These are phyloP conservation scores for Eulithis testata DNA, from an alignment of 2,888 invertebrate species.

Conservation along the genomic window DNA sequence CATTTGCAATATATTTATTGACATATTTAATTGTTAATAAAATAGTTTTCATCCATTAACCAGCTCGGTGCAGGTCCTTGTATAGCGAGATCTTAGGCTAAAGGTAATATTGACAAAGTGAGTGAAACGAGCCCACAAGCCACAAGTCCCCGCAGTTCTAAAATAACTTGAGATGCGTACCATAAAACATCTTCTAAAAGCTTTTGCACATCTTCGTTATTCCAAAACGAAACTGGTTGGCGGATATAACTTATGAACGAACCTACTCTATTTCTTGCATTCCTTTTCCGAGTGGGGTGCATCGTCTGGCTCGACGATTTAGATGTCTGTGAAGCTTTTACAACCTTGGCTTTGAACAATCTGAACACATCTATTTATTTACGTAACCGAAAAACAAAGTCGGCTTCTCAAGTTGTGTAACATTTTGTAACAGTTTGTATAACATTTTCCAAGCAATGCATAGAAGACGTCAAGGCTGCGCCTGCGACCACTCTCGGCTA, in stretches of 20 bases:
- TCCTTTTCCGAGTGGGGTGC: constrained; percentile 31
- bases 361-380: constrained; percentile 48
- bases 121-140: constrained; percentile 10
- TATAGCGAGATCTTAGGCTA: too few relatives aligned
- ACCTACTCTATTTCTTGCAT: constrained; percentile 26
- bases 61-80: too few relatives aligned
- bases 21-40: too few relatives aligned
- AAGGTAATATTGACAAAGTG: not conserved
- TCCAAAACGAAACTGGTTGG: constrained; percentile 32
- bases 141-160: constrained; percentile 3
- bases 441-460: constrained; percentile 40
- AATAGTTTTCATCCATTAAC: too few relatives aligned
- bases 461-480: constrained; percentile 35
- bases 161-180: constrained; percentile 5
- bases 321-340: constrained; percentile 38
- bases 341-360: constrained; percentile 56
- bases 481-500: constrained; percentile 30
- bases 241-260: constrained; percentile 35
- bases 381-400: constrained; percentile 44
- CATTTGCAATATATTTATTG: too few relatives aligned
- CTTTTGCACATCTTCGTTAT: constrained; percentile 38
- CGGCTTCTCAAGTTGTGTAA: constrained; percentile 33
- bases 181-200: constrained; percentile 31
- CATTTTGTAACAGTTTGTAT: constrained; percentile 30
- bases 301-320: constrained; percentile 29